Percentiles rank a stretch among this genome's conserved stretches.
Conservation (phyloP, 2,888 invertebrate species). For the Lamellibrachia satsuma region DNA sequence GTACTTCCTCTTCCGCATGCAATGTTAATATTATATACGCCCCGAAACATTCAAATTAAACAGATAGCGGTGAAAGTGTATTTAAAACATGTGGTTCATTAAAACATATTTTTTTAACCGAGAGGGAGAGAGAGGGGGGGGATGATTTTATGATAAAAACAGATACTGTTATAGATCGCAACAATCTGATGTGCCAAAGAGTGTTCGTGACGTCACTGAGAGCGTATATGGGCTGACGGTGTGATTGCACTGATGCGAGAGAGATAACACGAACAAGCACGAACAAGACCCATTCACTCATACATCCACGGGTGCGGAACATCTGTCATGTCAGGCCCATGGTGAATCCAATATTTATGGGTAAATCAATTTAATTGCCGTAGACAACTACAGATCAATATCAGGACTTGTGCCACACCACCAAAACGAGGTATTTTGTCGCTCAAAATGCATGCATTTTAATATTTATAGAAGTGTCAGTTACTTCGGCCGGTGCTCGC, state of each 20-base stretch:
- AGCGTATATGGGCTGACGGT: not conserved
- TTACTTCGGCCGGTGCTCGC: too few relatives aligned
- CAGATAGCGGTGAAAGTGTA: not conserved
- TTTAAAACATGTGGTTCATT: not conserved
- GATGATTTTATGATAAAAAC: not conserved
- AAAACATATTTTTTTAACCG: not conserved
- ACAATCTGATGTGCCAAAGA: not conserved
- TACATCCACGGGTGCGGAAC: not conserved
- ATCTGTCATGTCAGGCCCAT: not conserved
- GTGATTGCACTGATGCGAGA: not conserved
- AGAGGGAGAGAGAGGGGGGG: not conserved
- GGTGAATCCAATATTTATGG: not conserved
- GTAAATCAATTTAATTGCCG: not conserved
- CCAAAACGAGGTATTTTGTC: not conserved
- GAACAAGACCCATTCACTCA: not conserved
- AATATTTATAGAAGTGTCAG: not conserved
- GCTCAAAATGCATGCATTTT: not conserved
- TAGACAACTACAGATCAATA: not conserved
- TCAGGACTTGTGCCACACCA: not conserved
- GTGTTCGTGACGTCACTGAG: too few relatives aligned
- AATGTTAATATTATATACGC: not conserved
- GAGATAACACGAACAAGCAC: not conserved
- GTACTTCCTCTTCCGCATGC: not conserved
- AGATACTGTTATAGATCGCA: not conserved
- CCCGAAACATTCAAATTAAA: not conserved